phyloP scores from a whole-genome alignment of 2,113 vertebrate genomes.

The Progne subis region DNA sequence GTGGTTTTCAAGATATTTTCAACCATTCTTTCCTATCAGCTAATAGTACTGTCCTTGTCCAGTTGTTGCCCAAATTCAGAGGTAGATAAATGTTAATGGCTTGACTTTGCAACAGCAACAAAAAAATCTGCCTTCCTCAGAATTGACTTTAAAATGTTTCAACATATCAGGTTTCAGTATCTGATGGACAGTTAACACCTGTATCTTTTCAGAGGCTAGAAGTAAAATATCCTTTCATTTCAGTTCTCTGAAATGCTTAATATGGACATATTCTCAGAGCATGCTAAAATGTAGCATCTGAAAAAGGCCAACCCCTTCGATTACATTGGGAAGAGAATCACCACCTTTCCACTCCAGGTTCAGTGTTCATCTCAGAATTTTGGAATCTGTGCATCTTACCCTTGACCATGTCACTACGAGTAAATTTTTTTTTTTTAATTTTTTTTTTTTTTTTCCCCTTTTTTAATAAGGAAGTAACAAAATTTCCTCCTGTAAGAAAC shows the following conservation, averaged over 20 bases:
- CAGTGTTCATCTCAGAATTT: neutral
- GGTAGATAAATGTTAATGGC: neutral
- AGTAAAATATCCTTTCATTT: neutral
- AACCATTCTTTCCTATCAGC: neutral
- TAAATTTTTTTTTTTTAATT: neutral
- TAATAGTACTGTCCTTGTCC: neutral
- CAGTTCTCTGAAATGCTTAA: neutral
- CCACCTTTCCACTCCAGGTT: neutral
- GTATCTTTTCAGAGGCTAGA: neutral
- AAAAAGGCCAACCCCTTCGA: neutral
- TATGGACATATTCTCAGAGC: neutral
- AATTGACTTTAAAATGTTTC: neutral
- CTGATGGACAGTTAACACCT: neutral
- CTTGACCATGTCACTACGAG: neutral
- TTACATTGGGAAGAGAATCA: neutral
- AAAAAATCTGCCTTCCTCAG: neutral
- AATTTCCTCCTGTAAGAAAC: neutral
- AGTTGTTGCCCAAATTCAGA: neutral
- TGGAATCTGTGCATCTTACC: neutral
- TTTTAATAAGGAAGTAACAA: neutral
- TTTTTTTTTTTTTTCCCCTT: neutral
- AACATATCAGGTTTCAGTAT: neutral
- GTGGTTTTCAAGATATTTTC: neutral
- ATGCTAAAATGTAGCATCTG: neutral
- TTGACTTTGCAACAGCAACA: neutral